phyloP scores from a whole-genome alignment of 2,797 vertebrate genomes.

The Spondyliosoma cantharus region DNA sequence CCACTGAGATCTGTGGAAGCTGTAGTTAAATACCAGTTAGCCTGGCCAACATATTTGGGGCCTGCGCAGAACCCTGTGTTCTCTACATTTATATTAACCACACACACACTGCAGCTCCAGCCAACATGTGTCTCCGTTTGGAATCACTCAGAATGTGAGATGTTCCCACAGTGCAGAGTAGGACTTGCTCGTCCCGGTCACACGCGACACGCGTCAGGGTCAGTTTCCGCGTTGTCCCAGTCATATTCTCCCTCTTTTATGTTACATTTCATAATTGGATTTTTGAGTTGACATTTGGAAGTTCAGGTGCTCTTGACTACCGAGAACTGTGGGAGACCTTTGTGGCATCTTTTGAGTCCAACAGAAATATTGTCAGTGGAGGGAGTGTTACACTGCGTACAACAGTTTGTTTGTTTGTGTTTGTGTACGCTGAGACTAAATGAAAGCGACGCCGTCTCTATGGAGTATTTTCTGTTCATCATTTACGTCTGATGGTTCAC shows the following conservation, averaged over 20 bases:
- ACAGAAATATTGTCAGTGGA: constrained; percentile 10
- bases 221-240: not conserved
- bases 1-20: constrained; percentile 5
- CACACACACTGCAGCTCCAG: constrained; percentile 25
- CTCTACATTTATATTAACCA: constrained; percentile 47
- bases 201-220: not conserved
- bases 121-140: constrained; percentile 39
- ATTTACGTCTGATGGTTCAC: not conserved
- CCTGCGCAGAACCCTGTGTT: constrained; percentile 24
- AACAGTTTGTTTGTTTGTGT: too few relatives aligned
- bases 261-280: not conserved
- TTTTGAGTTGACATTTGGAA: not conserved
- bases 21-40: constrained; percentile 25
- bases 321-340: not conserved
- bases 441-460: not conserved
- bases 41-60: constrained; percentile 12
- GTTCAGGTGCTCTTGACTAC: not conserved
- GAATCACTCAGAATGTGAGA: constrained; percentile 9
- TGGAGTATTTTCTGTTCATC: not conserved
- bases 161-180: not conserved
- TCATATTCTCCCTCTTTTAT: not conserved
- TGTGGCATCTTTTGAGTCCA: not conserved
- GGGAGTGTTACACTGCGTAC: not conserved
- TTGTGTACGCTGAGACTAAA: too few relatives aligned
- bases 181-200: not conserved